A percentile compares a stretch with the other conserved stretches of the same genome.
phyloP scores from a whole-genome alignment of 1,140 invertebrate species.

The Ceratosolen fusciceps region DNA sequence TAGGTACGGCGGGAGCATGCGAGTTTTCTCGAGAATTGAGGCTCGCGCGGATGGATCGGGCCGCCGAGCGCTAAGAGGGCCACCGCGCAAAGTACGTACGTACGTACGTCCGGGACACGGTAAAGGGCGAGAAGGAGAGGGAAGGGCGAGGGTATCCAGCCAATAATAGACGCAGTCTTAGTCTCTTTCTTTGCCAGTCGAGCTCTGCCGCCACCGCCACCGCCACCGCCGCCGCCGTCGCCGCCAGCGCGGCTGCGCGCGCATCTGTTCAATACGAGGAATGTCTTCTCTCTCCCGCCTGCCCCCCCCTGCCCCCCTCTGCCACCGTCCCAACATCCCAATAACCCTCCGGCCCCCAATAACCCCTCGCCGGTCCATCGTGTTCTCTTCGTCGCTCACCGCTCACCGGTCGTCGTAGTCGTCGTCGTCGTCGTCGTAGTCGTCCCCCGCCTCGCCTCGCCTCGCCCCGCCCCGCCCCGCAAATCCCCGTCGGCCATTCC shows the following conservation, averaged over 20 bases:
- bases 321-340: too few species aligned
- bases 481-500: too few species aligned
- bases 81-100: background rate
- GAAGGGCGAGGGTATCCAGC: constrained; percentile 27
- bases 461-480: too few species aligned
- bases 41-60: background rate
- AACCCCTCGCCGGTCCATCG: too few species aligned
- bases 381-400: too few species aligned
- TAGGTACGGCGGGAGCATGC: too few species aligned
- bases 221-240: too few species aligned
- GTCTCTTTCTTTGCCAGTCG: constrained; percentile 55
- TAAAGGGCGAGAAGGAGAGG: background rate
- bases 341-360: too few species aligned
- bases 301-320: constrained; percentile 46
- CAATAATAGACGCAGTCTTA: constrained; percentile 51
- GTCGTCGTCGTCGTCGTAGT: too few species aligned
- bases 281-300: constrained; percentile 45
- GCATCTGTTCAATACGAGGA: constrained; percentile 68
- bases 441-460: too few species aligned
- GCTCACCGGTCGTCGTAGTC: too few species aligned
- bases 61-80: background rate
- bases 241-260: constrained; percentile 62
- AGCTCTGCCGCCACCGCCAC: too few species aligned
- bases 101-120: background rate
- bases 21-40: constrained; percentile 8